A percentile compares a stretch with the other conserved stretches of the same genome.
phyloP scores from a whole-genome alignment of 2,113 vertebrate genomes.

The Cryptotis parvus region DNA sequence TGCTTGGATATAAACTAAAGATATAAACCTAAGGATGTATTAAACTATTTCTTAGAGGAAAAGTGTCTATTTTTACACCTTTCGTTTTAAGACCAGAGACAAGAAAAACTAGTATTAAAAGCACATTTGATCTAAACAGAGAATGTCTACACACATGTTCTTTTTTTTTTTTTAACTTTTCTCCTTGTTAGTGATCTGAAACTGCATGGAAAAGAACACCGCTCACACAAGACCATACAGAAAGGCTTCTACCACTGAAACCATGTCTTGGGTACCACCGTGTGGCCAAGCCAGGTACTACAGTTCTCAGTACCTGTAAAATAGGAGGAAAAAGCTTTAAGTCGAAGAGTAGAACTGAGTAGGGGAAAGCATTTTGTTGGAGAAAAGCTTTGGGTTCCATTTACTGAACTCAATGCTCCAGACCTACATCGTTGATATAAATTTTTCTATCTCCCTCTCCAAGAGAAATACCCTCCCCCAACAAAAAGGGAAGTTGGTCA shows the following conservation, averaged over 20 bases:
- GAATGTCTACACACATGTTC: background rate
- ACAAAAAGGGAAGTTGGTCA: background rate
- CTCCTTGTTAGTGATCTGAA: background rate
- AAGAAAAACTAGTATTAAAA: background rate
- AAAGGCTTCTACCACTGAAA: background rate
- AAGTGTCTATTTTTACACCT: background rate
- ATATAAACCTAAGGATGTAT: background rate
- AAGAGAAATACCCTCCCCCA: background rate
- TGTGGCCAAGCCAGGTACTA: slow-evolving; percentile 73
- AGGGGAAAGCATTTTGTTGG: background rate
- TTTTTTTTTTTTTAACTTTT: slow-evolving; percentile 13
- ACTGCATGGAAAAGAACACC: accelerated
- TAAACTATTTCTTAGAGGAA: background rate
- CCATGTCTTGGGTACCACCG: slow-evolving; percentile 62
- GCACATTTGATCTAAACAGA: slow-evolving; percentile 33
- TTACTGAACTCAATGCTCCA: background rate
- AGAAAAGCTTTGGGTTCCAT: background rate
- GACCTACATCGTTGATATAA: background rate
- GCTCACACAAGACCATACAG: background rate
- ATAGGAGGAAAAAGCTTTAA: background rate
- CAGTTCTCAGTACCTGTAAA: background rate
- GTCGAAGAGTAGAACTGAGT: background rate
- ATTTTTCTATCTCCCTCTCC: background rate
- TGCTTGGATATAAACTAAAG: background rate
- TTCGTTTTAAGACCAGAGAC: background rate